Evolutionary conservation across 92 coral and sea anemone genomes (phyloP).

Genomic region (Actinostola sp.): DNA sequence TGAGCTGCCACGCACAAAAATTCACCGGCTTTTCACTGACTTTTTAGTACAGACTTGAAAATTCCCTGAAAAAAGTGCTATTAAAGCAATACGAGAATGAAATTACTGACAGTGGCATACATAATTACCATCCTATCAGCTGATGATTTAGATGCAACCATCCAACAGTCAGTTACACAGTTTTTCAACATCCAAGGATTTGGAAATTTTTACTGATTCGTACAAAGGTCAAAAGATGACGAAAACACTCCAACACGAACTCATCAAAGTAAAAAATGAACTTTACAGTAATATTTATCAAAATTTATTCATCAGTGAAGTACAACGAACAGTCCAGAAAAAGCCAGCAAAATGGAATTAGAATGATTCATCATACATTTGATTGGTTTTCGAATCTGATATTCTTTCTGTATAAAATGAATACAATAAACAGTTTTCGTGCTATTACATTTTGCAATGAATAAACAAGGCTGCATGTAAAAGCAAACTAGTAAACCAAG

Average conservation of each 20-base stretch:
- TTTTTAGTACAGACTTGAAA: too few species aligned
- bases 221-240: background rate
- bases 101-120: too few species aligned
- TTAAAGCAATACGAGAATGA: too few species aligned
- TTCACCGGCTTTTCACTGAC: too few species aligned
- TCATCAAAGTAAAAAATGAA: background rate
- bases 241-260: background rate
- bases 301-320: background rate
- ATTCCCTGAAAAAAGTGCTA: too few species aligned
- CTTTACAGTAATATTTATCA: background rate
- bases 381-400: background rate
- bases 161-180: background rate
- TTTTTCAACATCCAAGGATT: too few species aligned
- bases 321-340: background rate
- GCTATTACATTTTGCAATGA: too few species aligned
- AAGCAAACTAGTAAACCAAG: background rate
- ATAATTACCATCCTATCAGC: background rate
- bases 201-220: too few species aligned
- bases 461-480: constrained; percentile 3
- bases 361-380: background rate
- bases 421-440: too few species aligned
- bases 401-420: background rate
- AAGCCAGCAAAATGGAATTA: background rate
- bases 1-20: too few species aligned
- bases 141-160: background rate